A percentile compares a stretch with the other conserved stretches of the same genome.
These are phyloP conservation scores for Eupithecia tripunctaria DNA, from an alignment of 2,888 invertebrate species.

Conservation along the genomic window DNA sequence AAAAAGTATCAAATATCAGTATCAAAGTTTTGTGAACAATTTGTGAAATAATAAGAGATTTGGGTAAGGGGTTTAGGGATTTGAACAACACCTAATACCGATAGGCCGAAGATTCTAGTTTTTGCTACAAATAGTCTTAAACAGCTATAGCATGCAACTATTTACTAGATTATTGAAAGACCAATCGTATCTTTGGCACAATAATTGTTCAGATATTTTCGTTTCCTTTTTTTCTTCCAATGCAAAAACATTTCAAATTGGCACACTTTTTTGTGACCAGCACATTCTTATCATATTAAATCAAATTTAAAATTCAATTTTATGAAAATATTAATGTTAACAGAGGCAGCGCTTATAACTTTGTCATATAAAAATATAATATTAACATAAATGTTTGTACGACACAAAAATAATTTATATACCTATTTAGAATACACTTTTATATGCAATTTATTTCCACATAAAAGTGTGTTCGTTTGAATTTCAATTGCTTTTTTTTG, in stretches of 20 bases:
- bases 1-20: constrained; percentile 53
- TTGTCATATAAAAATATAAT: constrained; percentile 1
- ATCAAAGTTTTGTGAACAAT: constrained; percentile 49
- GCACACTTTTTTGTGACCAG: constrained; percentile 14
- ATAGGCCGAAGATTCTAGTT: constrained; percentile 64
- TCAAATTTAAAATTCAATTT: background rate
- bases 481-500: constrained; percentile 17
- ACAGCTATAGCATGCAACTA: constrained; percentile 76
- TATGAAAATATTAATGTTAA: background rate
- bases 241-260: constrained; percentile 12
- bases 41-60: constrained; percentile 41
- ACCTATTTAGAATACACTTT: background rate
- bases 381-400: background rate
- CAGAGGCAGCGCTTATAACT: background rate
- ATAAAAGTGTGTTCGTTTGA: no score
- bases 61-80: constrained; percentile 14
- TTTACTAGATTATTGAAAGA: constrained; percentile 41
- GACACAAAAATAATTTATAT: background rate
- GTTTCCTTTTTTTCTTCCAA: constrained; percentile 17
- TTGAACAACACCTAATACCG: constrained; percentile 51
- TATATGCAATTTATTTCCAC: constrained; percentile 20
- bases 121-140: constrained; percentile 68
- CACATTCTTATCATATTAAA: constrained; percentile 8
- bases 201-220: constrained; percentile 1
- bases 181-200: constrained; percentile 23